These are phyloP conservation scores for Limonius californicus DNA, from an alignment of 1,140 invertebrate genomes.

Conservation along the genomic window DNA sequence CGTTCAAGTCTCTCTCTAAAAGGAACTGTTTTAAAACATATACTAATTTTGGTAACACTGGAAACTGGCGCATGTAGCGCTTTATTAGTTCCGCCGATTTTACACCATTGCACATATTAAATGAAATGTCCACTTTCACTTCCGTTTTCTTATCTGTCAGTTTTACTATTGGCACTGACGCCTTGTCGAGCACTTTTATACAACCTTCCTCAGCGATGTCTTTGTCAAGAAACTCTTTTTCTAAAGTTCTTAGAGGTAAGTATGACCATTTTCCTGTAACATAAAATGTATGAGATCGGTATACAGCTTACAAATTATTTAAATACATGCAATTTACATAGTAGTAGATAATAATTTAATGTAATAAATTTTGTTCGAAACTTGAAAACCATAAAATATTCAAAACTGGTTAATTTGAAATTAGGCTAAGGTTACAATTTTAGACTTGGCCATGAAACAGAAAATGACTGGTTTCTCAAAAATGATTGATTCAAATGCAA, in stretches of 20 bases:
- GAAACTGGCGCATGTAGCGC: conserved; percentile 58
- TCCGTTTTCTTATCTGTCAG: conserved; percentile 92
- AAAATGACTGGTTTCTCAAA: too few relatives aligned
- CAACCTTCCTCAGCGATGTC: conserved; percentile 83
- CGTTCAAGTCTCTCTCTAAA: conserved; percentile 94
- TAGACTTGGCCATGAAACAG: too few relatives aligned
- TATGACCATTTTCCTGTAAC: conserved; percentile 93
- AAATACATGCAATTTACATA: too few relatives aligned
- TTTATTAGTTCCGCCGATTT: conserved; percentile 95
- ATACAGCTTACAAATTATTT: too few relatives aligned
- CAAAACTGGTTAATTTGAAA: too few relatives aligned
- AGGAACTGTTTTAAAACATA: conserved; percentile 98
- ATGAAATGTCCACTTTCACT: conserved; percentile 95
- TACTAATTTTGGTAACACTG: conserved; percentile 86
- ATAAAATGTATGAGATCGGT: too few relatives aligned
- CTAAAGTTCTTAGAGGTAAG: conserved; percentile 83
- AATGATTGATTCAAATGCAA: too few relatives aligned
- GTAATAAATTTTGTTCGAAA: too few relatives aligned
- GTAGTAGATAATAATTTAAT: too few relatives aligned
- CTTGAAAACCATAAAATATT: too few relatives aligned
- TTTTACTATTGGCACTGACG: conserved; percentile 96
- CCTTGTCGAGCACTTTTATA: conserved; percentile 95
- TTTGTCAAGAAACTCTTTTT: conserved; percentile 79
- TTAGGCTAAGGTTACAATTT: too few relatives aligned
- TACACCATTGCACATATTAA: conserved; percentile 95